Conservation (phyloP, 2,888 invertebrate species). For the Brachypalpus laphriformis region DNA sequence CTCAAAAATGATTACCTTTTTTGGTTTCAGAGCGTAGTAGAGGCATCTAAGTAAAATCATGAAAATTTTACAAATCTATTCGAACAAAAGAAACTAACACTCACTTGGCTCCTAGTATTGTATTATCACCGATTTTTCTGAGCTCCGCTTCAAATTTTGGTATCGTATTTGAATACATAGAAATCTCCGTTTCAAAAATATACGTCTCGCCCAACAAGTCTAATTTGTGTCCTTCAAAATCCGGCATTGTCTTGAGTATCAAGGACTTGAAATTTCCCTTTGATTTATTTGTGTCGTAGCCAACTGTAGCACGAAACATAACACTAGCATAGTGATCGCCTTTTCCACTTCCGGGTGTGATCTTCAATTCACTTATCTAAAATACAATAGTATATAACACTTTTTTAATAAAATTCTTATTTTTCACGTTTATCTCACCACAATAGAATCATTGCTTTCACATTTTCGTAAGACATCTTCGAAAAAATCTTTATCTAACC, state of each 20-base stretch:
- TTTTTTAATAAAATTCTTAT: neutral
- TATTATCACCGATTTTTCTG: slow-evolving; percentile 75
- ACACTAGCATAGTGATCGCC: slow-evolving; percentile 77
- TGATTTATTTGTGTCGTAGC: neutral
- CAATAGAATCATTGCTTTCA: slow-evolving; percentile 47
- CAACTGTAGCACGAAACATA: slow-evolving; percentile 75
- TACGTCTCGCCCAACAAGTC: slow-evolving; percentile 74
- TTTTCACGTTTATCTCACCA: neutral
- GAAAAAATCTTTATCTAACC: slow-evolving; percentile 75
- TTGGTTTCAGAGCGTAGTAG: slow-evolving; percentile 52
- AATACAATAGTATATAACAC: too few species aligned
- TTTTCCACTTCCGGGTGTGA: slow-evolving; percentile 40
- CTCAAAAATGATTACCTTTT: slow-evolving; percentile 70
- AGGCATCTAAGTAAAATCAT: slow-evolving; percentile 44
- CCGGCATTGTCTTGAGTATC: slow-evolving; percentile 79
- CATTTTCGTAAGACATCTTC: slow-evolving; percentile 64
- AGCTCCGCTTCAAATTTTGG: slow-evolving; percentile 77
- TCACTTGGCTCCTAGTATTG: slow-evolving; percentile 72
- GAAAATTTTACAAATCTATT: too few species aligned
- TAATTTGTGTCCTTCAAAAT: slow-evolving; percentile 76
- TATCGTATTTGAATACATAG: slow-evolving; percentile 77
- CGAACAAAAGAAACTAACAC: neutral
- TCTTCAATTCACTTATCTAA: neutral
- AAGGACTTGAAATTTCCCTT: slow-evolving; percentile 57
- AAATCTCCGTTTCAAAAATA: slow-evolving; percentile 77